Conservation (phyloP, 2,888 invertebrate species). For the Flexamia atlantica region DNA sequence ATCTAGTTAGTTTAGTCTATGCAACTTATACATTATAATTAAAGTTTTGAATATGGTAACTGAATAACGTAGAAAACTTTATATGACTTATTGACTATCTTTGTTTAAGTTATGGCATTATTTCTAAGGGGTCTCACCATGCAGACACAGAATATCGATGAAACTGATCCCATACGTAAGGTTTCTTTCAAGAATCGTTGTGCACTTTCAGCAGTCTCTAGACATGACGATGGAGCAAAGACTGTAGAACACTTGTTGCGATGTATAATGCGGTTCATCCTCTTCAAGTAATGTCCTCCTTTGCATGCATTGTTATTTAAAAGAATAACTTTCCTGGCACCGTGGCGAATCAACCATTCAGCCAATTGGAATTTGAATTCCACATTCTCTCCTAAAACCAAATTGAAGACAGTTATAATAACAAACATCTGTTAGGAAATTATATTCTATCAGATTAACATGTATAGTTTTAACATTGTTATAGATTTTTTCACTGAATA, state of each 20-base stretch:
- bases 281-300: background rate
- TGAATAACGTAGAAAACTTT: no score
- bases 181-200: conserved; percentile 20
- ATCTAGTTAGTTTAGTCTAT: no score
- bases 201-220: background rate
- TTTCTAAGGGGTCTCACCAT: background rate
- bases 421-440: no score
- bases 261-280: conserved; percentile 16
- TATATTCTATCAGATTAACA: no score
- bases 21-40: no score
- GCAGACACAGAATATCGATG: conserved; percentile 46
- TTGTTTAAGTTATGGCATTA: no score
- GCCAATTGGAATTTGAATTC: conserved; percentile 63
- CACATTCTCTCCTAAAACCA: background rate
- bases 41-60: no score
- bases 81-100: no score
- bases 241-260: background rate
- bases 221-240: background rate
- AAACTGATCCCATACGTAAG: background rate
- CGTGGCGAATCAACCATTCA: conserved; percentile 66
- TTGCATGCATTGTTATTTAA: conserved; percentile 1
- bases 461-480: no score
- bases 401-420: background rate
- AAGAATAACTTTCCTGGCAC: conserved; percentile 64
- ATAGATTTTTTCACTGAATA: no score